Conservation (phyloP, 2,888 invertebrate species). For the Scrobipalpa atriplicella region DNA sequence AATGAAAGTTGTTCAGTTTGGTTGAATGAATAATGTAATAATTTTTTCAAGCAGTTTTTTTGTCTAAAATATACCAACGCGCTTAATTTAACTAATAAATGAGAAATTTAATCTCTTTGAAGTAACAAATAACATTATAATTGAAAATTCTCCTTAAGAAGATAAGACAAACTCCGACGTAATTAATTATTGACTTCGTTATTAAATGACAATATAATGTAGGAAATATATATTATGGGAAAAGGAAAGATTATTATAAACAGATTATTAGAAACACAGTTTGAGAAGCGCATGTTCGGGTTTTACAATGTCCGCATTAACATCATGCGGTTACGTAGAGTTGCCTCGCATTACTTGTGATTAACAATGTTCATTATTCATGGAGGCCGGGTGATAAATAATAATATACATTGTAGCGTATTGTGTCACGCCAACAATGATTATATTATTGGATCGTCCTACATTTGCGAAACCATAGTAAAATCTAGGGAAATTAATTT, state of each 20-base stretch:
- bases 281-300: background rate
- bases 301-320: slow-evolving; percentile 2
- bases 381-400: slow-evolving; percentile 4
- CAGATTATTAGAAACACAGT: no score
- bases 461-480: background rate
- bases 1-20: no score
- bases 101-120: background rate
- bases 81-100: background rate
- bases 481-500: background rate
- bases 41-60: no score
- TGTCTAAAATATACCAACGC: background rate
- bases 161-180: background rate
- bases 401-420: slow-evolving; percentile 2
- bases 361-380: slow-evolving; percentile 11
- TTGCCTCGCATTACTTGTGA: background rate
- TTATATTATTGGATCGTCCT: background rate
- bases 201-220: background rate
- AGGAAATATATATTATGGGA: no score
- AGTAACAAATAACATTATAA: background rate
- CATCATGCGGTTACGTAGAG: background rate
- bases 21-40: no score
- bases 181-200: slow-evolving; percentile 8
- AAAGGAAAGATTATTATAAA: no score
- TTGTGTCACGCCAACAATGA: slow-evolving; percentile 8
- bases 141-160: background rate